A percentile compares a stretch with the other conserved stretches of the same genome.
phyloP scores from a whole-genome alignment of 2,113 vertebrate species.

The Arizona elegans region DNA sequence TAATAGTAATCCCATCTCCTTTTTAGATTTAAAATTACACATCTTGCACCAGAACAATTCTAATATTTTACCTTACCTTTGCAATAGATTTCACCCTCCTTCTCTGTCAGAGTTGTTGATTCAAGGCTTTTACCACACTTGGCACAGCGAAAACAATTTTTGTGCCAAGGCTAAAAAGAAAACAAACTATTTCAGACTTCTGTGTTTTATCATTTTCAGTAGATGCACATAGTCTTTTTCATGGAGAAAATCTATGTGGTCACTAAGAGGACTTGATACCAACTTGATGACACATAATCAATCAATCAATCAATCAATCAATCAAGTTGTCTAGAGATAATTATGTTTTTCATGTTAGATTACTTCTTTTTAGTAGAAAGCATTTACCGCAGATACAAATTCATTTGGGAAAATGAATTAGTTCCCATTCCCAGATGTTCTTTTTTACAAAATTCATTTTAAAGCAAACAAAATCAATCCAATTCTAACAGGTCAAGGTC shows the following conservation, averaged over 20 bases:
- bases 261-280: background rate
- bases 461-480: background rate
- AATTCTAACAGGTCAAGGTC: background rate
- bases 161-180: constrained; percentile 85
- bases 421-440: background rate
- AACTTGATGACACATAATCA: background rate
- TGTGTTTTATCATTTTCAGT: background rate
- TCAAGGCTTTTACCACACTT: constrained; percentile 96
- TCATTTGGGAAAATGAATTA: background rate
- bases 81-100: constrained; percentile 97
- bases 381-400: background rate
- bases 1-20: background rate
- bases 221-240: background rate
- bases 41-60: background rate
- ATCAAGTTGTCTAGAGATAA: background rate
- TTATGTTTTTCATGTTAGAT: background rate
- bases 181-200: background rate
- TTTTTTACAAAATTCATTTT: background rate
- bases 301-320: background rate
- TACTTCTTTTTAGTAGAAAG: background rate
- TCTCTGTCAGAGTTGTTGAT: constrained; percentile 94
- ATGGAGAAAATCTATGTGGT: background rate
- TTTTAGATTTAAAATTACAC: background rate
- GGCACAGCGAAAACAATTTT: constrained; percentile 95
- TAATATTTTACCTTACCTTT: constrained; percentile 80